A percentile compares a stretch with the other conserved stretches of the same genome.
Conservation (phyloP, 1,140 invertebrate genomes). For the Neodiprion pinetum region DNA sequence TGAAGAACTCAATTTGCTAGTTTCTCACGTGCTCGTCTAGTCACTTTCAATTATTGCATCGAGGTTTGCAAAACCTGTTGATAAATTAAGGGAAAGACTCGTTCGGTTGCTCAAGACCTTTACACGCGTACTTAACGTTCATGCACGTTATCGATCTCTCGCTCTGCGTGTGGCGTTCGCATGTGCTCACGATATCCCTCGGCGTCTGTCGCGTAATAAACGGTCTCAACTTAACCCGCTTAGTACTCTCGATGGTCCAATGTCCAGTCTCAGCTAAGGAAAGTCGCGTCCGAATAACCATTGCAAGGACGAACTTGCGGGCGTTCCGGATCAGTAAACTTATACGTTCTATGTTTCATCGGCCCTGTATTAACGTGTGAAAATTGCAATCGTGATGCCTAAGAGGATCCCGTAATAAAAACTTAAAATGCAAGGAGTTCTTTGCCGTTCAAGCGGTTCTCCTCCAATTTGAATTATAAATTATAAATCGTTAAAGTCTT, state of each 20-base stretch:
- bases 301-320: not conserved
- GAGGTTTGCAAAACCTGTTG: conserved; percentile 34
- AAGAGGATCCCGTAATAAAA: too few relatives aligned
- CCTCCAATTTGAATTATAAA: too few relatives aligned
- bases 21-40: not conserved
- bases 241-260: too few relatives aligned
- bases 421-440: too few relatives aligned
- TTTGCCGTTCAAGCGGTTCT: too few relatives aligned
- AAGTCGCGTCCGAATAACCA: not conserved
- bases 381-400: too few relatives aligned
- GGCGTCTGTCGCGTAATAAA: not conserved
- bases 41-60: conserved; percentile 9
- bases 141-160: conserved; percentile 16
- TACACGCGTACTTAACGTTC: conserved; percentile 17
- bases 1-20: not conserved
- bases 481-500: too few relatives aligned
- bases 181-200: not conserved
- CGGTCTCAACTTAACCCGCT: too few relatives aligned
- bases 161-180: conserved; percentile 8
- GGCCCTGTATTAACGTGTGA: too few relatives aligned
- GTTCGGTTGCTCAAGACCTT: conserved; percentile 24
- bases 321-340: too few relatives aligned
- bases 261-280: not conserved
- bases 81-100: conserved; percentile 34
- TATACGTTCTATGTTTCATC: too few relatives aligned